Evolutionary conservation across 2,888 invertebrate species (phyloP).

Genomic region (Drosophila anomalata): DNA sequence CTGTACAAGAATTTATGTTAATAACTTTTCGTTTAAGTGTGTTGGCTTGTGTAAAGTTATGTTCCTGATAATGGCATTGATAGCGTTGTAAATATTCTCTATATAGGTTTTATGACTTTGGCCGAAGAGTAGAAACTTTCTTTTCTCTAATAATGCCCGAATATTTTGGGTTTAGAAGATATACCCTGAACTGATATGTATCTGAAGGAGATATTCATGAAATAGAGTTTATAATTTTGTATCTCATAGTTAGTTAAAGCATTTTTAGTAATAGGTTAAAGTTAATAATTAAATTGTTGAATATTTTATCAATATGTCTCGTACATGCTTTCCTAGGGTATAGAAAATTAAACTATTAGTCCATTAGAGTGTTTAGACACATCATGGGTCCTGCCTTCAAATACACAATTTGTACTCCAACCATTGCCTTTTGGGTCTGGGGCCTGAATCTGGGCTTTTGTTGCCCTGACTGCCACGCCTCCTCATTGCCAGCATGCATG

Average conservation of each 20-base stretch:
- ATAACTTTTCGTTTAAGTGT: constrained; percentile 65
- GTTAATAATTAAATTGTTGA: background rate
- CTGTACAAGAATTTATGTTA: constrained; percentile 74
- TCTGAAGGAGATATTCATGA: background rate
- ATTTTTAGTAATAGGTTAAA: background rate
- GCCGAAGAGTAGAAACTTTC: constrained; percentile 1
- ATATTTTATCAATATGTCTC: too few species aligned
- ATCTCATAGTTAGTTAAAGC: background rate
- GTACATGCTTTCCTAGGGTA: background rate
- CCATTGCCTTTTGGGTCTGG: constrained; percentile 3
- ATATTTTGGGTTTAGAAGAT: background rate
- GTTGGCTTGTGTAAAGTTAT: constrained; percentile 53
- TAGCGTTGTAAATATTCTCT: constrained; percentile 68
- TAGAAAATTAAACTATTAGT: constrained; percentile 19
- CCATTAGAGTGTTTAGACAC: background rate
- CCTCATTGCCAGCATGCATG: constrained; percentile 36
- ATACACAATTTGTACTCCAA: constrained; percentile 25
- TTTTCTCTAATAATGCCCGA: background rate
- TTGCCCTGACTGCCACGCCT: constrained; percentile 4
- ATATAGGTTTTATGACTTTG: constrained; percentile 46
- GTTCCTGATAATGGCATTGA: constrained; percentile 72
- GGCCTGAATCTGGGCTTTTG: constrained; percentile 2
- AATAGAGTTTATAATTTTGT: background rate
- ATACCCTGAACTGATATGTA: background rate
- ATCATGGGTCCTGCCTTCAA: constrained; percentile 6